A percentile compares a stretch with the other conserved stretches of the same genome.
Conservation (phyloP, 2,113 vertebrate species). For the Seriola rivoliana region DNA sequence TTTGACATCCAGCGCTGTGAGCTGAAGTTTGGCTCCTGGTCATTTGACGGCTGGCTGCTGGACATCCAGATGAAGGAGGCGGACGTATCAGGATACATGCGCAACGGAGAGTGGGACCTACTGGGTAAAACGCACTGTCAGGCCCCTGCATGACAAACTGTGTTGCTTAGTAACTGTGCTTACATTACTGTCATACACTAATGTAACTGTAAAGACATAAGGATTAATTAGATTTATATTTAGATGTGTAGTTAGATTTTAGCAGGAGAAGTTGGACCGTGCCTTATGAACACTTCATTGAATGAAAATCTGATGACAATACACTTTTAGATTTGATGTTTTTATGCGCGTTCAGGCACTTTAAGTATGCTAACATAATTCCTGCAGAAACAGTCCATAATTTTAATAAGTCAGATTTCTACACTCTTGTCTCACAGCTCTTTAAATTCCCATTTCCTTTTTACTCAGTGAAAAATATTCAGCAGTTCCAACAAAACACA, state of each 20-base stretch:
- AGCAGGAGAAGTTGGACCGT: background rate
- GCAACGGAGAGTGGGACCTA: slow-evolving; percentile 88
- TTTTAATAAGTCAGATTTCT: slow-evolving; percentile 9
- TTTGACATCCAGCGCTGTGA: slow-evolving; percentile 88
- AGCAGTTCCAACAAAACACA: background rate
- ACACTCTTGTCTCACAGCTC: background rate
- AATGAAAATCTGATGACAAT: background rate
- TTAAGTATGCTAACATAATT: no score
- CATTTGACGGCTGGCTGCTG: slow-evolving; percentile 87
- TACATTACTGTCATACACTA: background rate
- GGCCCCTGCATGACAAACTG: background rate
- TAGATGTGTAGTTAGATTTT: background rate
- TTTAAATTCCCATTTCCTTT: background rate
- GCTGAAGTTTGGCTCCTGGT: slow-evolving; percentile 88
- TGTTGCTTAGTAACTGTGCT: slow-evolving; percentile 47
- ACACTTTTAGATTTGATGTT: background rate
- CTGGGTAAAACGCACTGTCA: slow-evolving; percentile 74
- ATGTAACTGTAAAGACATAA: background rate
- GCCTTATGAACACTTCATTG: background rate
- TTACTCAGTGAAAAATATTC: background rate
- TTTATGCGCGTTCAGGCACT: background rate
- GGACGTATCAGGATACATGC: slow-evolving; percentile 86
- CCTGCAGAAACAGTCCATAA: background rate
- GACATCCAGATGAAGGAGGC: slow-evolving; percentile 88
- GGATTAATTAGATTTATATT: background rate